Conservation (phyloP, 2,797 vertebrate genomes). For the Mus spretus region DNA sequence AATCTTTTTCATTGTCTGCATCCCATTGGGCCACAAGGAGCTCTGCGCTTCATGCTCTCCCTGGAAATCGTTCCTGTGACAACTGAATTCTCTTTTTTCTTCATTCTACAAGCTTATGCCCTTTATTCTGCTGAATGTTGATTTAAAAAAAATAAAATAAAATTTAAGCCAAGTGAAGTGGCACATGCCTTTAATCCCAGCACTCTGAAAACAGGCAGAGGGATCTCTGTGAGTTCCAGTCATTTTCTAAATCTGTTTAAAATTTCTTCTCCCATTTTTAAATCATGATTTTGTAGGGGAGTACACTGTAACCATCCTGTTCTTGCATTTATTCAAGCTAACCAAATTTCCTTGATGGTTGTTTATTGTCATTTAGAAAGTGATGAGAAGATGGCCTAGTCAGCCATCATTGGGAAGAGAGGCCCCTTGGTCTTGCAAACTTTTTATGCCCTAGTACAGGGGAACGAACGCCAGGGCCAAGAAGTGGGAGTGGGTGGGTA, state of each 20-base stretch:
- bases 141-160: not conserved
- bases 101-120: not conserved
- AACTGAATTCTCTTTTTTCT: not conserved
- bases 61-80: not conserved
- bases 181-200: not conserved
- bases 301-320: not conserved
- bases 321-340: not conserved
- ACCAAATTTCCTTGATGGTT: not conserved
- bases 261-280: slow-evolving; percentile 34
- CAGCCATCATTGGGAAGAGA: too few relatives aligned
- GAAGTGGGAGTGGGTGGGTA: too few relatives aligned
- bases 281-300: not conserved
- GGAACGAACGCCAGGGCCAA: too few relatives aligned
- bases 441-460: too few relatives aligned
- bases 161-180: not conserved
- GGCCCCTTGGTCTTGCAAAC: too few relatives aligned
- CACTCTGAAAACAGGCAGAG: not conserved
- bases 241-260: slow-evolving; percentile 24
- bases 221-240: not conserved
- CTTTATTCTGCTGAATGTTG: not conserved
- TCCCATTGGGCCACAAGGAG: not conserved
- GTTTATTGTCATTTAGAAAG: slow-evolving; percentile 24
- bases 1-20: not conserved
- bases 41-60: not conserved
- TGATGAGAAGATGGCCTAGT: too few relatives aligned